Evolutionary conservation across 2,113 vertebrate genomes (phyloP), one percentile per base, ranked within the genome.

Genomic region (Dicentrarchus labrax): DNA sequence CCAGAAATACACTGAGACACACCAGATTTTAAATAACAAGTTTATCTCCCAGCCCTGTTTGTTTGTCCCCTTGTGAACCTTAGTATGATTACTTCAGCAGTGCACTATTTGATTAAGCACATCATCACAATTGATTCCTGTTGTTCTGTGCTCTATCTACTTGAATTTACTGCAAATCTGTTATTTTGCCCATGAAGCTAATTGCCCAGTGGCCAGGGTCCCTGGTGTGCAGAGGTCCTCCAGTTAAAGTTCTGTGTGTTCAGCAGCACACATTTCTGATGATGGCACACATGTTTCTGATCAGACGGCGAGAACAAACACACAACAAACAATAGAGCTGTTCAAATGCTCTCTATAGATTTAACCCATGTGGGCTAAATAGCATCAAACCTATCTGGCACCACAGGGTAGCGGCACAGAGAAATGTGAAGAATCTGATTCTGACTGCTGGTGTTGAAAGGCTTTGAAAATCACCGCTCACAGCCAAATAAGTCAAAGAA

Each of bases 251-350:
- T 88, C 9, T 86, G 76, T 68, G 78, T 81, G 76, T 81, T 90
- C 73, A 76, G 82, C 73, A 76, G 82, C 57, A 76, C 70, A 78
- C 56, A 82, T 85, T 84, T 85, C 71, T n/a, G 24, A 84, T 68
- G 72, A 61, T 17, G 19, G 19, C 48, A 19, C 90, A 94, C 72
- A 90, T 93, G 89, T 76, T 90, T 84, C 56, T 72, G 68, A 84
- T 94, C 91, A 88, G 66, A 80, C 47, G 2, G 19, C 43, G 72
- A 80, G 80, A 91, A 86, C 66, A 88, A 89, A 89, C 70, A 84
- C 62, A 88, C 77, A 91, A 86, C 64, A 91, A 92, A 92, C 89
- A 91, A 93, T 86, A 72, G 86, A 80, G 60, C 72, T 67, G 71
- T 90, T 90, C 82, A 90, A 83, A 73, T 81, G 76, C 41, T 85